Evolutionary conservation across 2,888 invertebrate genomes (phyloP).

Genomic region (Gisinianus flammeolus): DNA sequence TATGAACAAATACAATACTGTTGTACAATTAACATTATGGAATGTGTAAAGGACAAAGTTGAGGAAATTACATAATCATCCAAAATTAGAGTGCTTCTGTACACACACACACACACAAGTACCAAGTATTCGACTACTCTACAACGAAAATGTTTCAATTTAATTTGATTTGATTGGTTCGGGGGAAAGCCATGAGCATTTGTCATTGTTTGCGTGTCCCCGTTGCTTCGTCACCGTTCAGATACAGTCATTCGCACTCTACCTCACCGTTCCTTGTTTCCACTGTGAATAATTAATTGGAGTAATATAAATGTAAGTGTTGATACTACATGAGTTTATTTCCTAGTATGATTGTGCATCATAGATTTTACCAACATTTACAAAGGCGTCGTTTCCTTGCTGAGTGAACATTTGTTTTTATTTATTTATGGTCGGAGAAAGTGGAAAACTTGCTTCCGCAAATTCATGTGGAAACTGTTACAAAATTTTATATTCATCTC

Average conservation of each 20-base stretch:
- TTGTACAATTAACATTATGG: too few species aligned
- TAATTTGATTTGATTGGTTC: background rate
- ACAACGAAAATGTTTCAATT: background rate
- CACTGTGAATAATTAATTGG: background rate
- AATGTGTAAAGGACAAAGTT: background rate
- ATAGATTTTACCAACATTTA: background rate
- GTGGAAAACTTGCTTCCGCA: too few species aligned
- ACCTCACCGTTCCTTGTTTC: background rate
- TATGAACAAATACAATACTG: background rate
- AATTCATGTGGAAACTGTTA: too few species aligned
- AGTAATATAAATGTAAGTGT: background rate
- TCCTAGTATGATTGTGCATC: background rate
- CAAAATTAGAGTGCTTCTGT: background rate
- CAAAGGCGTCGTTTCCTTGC: too few species aligned
- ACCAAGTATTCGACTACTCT: background rate
- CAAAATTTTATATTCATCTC: too few species aligned
- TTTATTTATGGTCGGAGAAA: too few species aligned
- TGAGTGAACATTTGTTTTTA: too few species aligned
- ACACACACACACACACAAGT: too few species aligned
- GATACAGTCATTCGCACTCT: background rate
- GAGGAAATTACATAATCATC: background rate
- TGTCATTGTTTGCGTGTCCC: background rate
- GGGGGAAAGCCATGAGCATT: background rate
- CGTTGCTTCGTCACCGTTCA: background rate
- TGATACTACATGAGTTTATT: background rate